Conservation (phyloP, 1,140 invertebrate species). For the Orchesella cincta region DNA sequence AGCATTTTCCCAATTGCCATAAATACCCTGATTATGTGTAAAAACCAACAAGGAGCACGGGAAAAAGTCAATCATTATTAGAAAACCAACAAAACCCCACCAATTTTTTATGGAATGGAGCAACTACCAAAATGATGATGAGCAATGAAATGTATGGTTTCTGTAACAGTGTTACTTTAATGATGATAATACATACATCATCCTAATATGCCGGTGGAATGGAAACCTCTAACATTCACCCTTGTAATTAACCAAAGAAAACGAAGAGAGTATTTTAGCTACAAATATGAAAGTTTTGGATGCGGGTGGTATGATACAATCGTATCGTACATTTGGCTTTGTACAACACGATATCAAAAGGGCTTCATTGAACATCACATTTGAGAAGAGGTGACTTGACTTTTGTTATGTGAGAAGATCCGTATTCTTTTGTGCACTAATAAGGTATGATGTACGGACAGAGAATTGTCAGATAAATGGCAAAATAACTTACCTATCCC, state of each 20-base stretch:
- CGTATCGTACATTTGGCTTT: not conserved
- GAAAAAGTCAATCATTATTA: slow-evolving; percentile 22
- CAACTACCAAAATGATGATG: no score
- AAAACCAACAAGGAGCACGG: slow-evolving; percentile 11
- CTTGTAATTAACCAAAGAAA: no score
- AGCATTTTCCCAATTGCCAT: not conserved
- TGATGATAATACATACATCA: slow-evolving; percentile 17
- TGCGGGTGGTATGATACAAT: not conserved
- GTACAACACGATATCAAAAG: not conserved
- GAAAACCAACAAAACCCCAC: slow-evolving; percentile 11
- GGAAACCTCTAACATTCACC: no score
- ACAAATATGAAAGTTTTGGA: not conserved
- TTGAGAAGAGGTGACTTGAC: not conserved
- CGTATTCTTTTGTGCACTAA: not conserved
- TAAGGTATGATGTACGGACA: slow-evolving; percentile 4
- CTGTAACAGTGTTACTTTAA: not conserved
- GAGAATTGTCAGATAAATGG: slow-evolving; percentile 24
- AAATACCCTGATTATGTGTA: slow-evolving; percentile 17
- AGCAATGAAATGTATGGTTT: not conserved
- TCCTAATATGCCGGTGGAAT: no score
- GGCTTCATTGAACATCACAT: not conserved
- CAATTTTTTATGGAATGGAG: not conserved
- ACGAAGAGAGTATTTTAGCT: no score
- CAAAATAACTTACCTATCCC: slow-evolving; percentile 18
- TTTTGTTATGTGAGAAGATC: no score